phyloP scores from a whole-genome alignment of 2,113 vertebrate genomes.

The Pachycephala philippinensis region DNA sequence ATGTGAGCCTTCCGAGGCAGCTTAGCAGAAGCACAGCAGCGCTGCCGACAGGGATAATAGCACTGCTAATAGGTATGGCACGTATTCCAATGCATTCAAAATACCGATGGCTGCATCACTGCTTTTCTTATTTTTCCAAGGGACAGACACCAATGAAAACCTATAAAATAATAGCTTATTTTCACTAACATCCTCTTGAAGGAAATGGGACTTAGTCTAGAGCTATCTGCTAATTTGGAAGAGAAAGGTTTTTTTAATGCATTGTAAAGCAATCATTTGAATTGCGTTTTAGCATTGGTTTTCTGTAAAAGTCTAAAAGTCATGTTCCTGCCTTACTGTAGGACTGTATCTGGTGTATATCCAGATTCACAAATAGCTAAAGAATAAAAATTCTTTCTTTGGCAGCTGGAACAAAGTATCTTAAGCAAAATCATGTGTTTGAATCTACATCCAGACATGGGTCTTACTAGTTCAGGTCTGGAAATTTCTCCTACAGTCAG shows the following conservation, averaged over 20 bases:
- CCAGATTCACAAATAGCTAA: conserved; percentile 52
- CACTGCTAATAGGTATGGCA: conserved; percentile 1
- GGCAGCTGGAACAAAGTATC: conserved; percentile 56
- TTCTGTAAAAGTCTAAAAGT: conserved; percentile 41
- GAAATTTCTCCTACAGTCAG: conserved; percentile 29
- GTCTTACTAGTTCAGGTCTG: conserved; percentile 46
- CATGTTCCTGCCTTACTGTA: neutral
- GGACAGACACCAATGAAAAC: neutral
- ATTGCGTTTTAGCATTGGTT: neutral
- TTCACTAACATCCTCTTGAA: neutral
- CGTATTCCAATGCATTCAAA: neutral
- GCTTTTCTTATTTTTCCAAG: neutral
- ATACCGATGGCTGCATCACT: neutral
- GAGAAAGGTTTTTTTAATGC: neutral
- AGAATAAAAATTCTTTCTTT: conserved; percentile 49
- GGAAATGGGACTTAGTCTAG: neutral
- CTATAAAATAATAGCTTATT: neutral
- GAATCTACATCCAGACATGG: conserved; percentile 39
- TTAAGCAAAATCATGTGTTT: conserved; percentile 62
- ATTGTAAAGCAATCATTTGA: neutral
- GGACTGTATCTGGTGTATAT: conserved; percentile 36
- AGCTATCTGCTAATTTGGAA: neutral
- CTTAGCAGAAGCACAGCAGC: neutral
- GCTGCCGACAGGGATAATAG: neutral
- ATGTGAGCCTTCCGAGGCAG: neutral